Base-by-base conservation (phyloP, 2,113 vertebrate species). In the Aptenodytes forsteri region DNA sequence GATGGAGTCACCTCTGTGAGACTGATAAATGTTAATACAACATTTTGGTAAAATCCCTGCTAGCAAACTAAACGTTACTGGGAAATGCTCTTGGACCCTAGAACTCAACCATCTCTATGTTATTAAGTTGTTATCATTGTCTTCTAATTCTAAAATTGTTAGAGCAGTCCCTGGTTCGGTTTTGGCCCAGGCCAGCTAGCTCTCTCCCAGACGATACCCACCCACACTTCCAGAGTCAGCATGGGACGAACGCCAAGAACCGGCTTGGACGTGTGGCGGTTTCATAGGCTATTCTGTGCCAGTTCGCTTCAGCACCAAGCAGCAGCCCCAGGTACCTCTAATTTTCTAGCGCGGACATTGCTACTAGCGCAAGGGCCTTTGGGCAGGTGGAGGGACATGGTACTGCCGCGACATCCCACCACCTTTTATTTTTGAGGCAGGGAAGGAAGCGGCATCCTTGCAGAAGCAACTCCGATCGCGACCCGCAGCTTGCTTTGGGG, bases 191-290 rank as follows among this genome's bases (percentile, higher is more conserved):
- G 20, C 16, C 38, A 21, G 40, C 29, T 9, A 32, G 9, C 34
- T 36, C 9, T 47, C 34, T 42, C 46, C 40, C 25, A 16, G 54
- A n/a, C 0, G 2, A 42, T 5, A 15, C 9, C 23, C n/a, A 36
- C 14, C 54, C 14, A 23, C 4, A 1, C 23, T 29, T 42, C n/a
- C 42, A 14, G 12, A 52, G 20, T 38, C 61, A 47, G 34, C 44
- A 54, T 0, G 1, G 52, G 26, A 36, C 0, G 4, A 75, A 75
- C 55, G 9, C 9, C 76, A 47, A 32, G 36, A 38, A 22, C 16
- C 23, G 26, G 23, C 16, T 25, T 16, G 46, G 44, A 27, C 0
- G 1, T 54, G 13, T 11, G 2, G 3, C 6, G 13, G 11, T 66
- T 50, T 30, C 21, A n/a, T 10, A 66, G 22, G 9, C 38, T 13